Base-by-base conservation (phyloP, 1,140 invertebrate species). In the Cydia amplana region DNA sequence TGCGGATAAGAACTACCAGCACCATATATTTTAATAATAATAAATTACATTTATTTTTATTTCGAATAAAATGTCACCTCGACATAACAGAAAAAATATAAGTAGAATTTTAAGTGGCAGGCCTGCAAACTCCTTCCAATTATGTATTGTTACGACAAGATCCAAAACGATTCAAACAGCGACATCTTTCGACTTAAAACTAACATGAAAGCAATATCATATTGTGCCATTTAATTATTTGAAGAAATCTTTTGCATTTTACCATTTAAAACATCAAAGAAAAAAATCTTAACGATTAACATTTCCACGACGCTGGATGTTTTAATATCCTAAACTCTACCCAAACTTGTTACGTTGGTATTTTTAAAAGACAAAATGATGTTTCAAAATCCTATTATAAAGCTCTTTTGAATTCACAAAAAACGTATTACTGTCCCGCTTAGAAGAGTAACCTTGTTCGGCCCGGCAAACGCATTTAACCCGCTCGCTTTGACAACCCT, bases 401-500 rank as follows among this genome's bases (percentile, higher is more conserved):
- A 70, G 65, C 65, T 70, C 65, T 70, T 70, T 70, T 70, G 65
- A 70, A 70, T 70, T 70, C 36, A n/a, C 65, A 70, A 70, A 70
- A 70, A 70, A 32, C 65, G 65, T 70, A 36, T 70, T 70, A 70
- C 28, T 70, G 28, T 70, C n/a, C n/a, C 65, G 65, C n/a, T 70
- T 70, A 36, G 32, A 23, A 16, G 32, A 18, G 32, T 70, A 70
- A 70, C 65, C 65, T 70, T 40, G 65, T 70, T 70, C 64, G 64
- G 16, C 65, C 65, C 65, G 28, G 65, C 25, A 28, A 65, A 65
- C 32, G 32, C 36, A 36, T 70, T 70, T 70, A 70, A 70, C 65
- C 65, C 65, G 64, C 64, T 36, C 64, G 65, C 65, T 70, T 70
- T 70, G 65, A 36, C 65, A 70, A 18, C n/a, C 65, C 65, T 43